Percentiles rank a stretch among this genome's conserved stretches.
phyloP scores from a whole-genome alignment of 2,797 vertebrate genomes.

The Rhinogobio ventralis region DNA sequence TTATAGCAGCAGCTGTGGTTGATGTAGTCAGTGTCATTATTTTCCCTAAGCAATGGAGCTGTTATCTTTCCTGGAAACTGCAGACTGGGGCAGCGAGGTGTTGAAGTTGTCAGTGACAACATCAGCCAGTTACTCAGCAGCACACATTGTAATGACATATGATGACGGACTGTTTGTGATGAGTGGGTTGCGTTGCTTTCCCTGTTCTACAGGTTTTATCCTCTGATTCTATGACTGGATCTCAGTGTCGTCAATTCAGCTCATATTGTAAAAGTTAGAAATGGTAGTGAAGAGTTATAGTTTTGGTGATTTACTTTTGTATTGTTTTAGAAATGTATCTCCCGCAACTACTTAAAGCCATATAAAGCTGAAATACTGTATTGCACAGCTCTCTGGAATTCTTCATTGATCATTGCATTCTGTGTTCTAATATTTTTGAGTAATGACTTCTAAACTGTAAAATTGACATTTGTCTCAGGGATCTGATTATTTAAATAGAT shows the following conservation, averaged over 20 bases:
- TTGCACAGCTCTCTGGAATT: not conserved
- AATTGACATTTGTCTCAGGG: not conserved
- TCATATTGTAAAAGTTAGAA: not conserved
- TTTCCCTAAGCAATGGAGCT: not conserved
- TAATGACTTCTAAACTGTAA: not conserved
- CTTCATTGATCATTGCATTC: not conserved
- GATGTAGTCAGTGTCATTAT: slow-evolving; percentile 16
- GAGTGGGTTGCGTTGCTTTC: not conserved
- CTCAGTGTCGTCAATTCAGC: not conserved
- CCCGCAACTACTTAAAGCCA: not conserved
- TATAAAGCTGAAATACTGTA: not conserved
- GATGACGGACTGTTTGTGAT: not conserved
- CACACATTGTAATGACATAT: slow-evolving; percentile 20
- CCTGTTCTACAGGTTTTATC: slow-evolving; percentile 1
- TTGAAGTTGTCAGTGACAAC: slow-evolving; percentile 22
- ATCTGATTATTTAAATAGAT: not conserved
- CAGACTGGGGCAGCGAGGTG: slow-evolving; percentile 17
- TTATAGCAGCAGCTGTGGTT: slow-evolving; percentile 19
- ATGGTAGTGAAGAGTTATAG: not conserved
- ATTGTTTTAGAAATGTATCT: not conserved
- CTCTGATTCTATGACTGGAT: not conserved
- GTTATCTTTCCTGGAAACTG: slow-evolving; percentile 16
- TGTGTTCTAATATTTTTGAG: slow-evolving; percentile 2
- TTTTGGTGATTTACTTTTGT: not conserved
- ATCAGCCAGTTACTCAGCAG: slow-evolving; percentile 4